Evolutionary conservation across 2,113 vertebrate genomes (phyloP), one percentile per base, ranked within the genome.

Genomic region (Connochaetes taurinus): DNA sequence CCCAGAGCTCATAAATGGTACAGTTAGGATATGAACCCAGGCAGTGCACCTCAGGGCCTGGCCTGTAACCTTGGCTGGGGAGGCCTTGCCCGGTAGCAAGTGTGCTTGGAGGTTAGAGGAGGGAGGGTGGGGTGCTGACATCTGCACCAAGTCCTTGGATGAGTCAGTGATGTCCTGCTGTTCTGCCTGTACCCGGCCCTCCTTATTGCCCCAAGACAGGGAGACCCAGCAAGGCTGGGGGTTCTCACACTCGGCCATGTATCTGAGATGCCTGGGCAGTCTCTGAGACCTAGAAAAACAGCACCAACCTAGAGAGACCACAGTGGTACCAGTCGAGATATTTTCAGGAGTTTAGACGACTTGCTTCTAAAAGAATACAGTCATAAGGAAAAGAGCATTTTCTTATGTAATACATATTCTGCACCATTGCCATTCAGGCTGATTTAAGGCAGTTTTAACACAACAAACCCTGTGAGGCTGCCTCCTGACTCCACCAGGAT

Each of bases 171-270:
- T 2, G 3, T 36, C 60, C 78, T 40, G 8, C 16, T 27, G n/a
- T 29, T 19, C 80, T 25, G 14, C 55, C 29, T 3, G 9, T 27
- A 31, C 25, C 53, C 0, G 1, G 71, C 8, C 52, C 6, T 71
- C 11, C 58, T 43, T 4, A 0, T 57, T 52, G 81, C 27, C 6
- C 53, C 7, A 27, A 67, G 31, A 67, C 52, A n/a, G 85, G 55
- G 43, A 62, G 50, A 19, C 12, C 0, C 1, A 25, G 45, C 2
- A 0, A 27, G 25, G 9, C 10, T 14, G 15, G n/a, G 53, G 15
- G 15, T 50, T 21, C 45, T 47, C 55, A 74, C 7, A 15, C n/a
- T n/a, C 0, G 2, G 9, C 29, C 3, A 2, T 29, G 53, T 25
- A 43, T 40, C 58, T 3, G 45, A 82, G 58, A 62, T 5, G 1